Base-by-base conservation (phyloP, 2,113 vertebrate species). In the Bufo gargarizans region DNA sequence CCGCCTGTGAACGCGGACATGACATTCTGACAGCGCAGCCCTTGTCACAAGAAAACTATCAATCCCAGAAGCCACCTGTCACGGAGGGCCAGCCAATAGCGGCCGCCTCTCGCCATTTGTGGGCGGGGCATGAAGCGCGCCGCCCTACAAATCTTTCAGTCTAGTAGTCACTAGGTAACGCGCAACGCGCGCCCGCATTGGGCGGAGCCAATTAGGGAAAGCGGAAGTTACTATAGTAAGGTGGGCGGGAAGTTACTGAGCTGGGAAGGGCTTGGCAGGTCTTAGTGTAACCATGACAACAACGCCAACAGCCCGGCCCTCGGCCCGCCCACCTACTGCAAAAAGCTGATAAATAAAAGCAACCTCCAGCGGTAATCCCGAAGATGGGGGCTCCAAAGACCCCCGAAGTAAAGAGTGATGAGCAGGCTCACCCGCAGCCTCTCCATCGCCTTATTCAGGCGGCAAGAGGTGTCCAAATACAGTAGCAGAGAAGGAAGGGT, bases 101-200 rank as follows among this genome's bases (percentile, higher is more conserved):
- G 3, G 80, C 16, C 0, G 33, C 8, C 19, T 58, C 59, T 82
- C 6, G 16, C 80, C 58, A 63, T 17, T 65, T 47, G 17, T n/a
- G 4, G 80, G 80, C 6, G 80, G 80, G 59, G 55, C n/a, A 1
- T 84, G 65, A 33, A 43, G 49, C 59, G 82, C 82, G 65, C 20
- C 7, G 47, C 63, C 49, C 82, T 22, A 63, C 80, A 65, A 82
- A 82, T 63, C 80, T n/a, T 20, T 43, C 49, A 55, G 33, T 13
- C 82, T 89, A 89, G 86, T 86, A 90, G 91, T 90, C 89, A 86
- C 89, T 88, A 65, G 56, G 89, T 84, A 14, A 53, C 77, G 85
- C 79, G 88, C 83, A 87, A 74, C 78, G 85, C 86, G 88, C 72
- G 33, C 71, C 58, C 76, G 22, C 20, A 16, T 4, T 11, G 76